phyloP scores from a whole-genome alignment of 2,113 vertebrate species.

The Petroica traversi region DNA sequence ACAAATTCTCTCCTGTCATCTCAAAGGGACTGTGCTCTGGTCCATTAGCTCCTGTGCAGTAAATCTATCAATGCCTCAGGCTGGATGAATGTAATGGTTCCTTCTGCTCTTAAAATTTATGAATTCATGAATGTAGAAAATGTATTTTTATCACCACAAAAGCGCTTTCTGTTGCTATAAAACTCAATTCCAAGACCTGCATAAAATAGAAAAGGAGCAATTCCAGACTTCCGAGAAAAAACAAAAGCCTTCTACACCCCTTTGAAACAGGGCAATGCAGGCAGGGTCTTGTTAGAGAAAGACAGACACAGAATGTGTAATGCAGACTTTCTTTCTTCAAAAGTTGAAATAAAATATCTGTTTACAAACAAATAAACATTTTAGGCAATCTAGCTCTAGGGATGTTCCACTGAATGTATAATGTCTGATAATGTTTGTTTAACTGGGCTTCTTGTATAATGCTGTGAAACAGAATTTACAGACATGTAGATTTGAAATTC shows the following conservation, averaged over 20 bases:
- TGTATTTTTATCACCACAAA: not conserved
- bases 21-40: not conserved
- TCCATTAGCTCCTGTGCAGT: constrained; percentile 6
- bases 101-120: constrained; percentile 12
- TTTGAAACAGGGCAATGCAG: not conserved
- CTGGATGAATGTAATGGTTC: not conserved
- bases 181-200: not conserved
- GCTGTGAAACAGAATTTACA: not conserved
- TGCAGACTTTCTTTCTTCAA: not conserved
- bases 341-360: not conserved
- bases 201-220: not conserved
- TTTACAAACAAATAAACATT: not conserved
- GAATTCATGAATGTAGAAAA: not conserved
- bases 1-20: not conserved
- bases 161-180: not conserved
- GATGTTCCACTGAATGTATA: not conserved
- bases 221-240: not conserved
- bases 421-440: not conserved
- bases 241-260: not conserved
- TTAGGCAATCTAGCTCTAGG: not conserved
- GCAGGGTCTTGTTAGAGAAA: not conserved
- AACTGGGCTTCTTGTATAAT: not conserved
- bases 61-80: constrained; percentile 18
- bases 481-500: not conserved
- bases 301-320: not conserved